Evolutionary conservation across 2,113 vertebrate species (phyloP), one percentile per base, ranked within the genome.

Genomic region (Acanthochromis polyacanthus): DNA sequence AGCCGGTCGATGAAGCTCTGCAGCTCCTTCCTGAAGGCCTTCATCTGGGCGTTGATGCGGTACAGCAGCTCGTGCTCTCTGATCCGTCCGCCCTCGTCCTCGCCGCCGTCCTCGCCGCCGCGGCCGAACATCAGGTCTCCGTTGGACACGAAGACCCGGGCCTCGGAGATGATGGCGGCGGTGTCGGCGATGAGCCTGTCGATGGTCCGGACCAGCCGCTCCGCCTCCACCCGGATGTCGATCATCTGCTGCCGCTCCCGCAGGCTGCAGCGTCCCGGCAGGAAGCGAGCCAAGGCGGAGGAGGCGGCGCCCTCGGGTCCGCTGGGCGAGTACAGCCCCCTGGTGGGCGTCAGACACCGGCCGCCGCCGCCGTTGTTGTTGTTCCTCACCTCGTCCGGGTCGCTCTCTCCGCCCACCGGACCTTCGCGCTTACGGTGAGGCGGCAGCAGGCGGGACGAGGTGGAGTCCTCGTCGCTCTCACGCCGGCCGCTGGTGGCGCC

Each of bases 31-130:
- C 97, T 93, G 92, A 99, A 99, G 50, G 97, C 95, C 92, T 99
- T 99, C 98, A 99, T 98, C 94, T 99, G 97, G 9, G 97, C 96
- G 0, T 98, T 98, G 86, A 99, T 99, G 73, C 97, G 95, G 89
- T 98, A 97, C 20, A 99, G 96, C 69, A 99, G 95, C 94, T 99
- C 97, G 0, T 97, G 97, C 76, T 99, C 98, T 0, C 97, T 95
- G 91, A 97, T 96, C 55, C 97, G 93, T 89, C 97, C 95, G 53
- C 96, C 94, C 7, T 92, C 96, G 7, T 96, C 96, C 22, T 97
- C 96, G 0, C 95, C 96, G 9, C 96, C 97, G 19, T 97, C 96
- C 30, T 97, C 88, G 28, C 60, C 88, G 1, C 81, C 88, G 66
- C 96, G 93, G 51, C 96, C 95, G 61, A 95, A 96, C 89, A 97